Evolutionary conservation across 2,113 vertebrate species (phyloP), one percentile per base, ranked within the genome.

Genomic region (Bathybates hornii): DNA sequence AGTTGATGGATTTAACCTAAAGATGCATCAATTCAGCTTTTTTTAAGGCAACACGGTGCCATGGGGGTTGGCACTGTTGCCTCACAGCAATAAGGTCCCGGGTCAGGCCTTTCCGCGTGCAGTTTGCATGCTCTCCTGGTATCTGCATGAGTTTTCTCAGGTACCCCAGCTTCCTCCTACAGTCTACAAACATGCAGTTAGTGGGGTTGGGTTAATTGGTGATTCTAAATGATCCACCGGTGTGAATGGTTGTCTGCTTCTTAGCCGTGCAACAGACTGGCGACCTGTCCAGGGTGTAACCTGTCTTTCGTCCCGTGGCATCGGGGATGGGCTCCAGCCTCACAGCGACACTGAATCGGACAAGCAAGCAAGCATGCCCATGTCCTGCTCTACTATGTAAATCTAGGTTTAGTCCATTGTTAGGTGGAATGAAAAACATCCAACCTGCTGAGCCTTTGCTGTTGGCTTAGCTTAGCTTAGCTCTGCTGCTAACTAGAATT

Each of bases 111-210:
- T 1, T 38, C 61, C 12, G 61, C 4, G 4, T 38, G 61, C 4
- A 38, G 32, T 0, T 3, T 38, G 61, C 61, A 66, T 36, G 61
- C 32, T 66, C 61, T 63, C 32, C 61, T 38, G 2, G 9, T 19
- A 0, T 63, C 29, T 34, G 59, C 16, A 11, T 19, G 34, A n/a
- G 32, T n/a, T n/a, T 66, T 66, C 1, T 38, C 10, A 7, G 34
- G 0, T 21, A 66, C 4, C 19, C 10, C 61, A 66, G 34, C 61
- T 38, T 66, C 10, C 19, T 38, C 34, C 34, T 5, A 66, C 34
- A 66, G 4, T 66, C 61, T 38, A 13, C 34, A 38, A 66, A 66
- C 61, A 66, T 66, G 61, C 61, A 38, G 6, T 66, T 38, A 38
- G 34, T 38, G 61, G 61, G 61, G 17, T 66, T 0, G n/a, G 10